Conservation (phyloP, 2,797 vertebrate species). For the Acanthurus tractus region DNA sequence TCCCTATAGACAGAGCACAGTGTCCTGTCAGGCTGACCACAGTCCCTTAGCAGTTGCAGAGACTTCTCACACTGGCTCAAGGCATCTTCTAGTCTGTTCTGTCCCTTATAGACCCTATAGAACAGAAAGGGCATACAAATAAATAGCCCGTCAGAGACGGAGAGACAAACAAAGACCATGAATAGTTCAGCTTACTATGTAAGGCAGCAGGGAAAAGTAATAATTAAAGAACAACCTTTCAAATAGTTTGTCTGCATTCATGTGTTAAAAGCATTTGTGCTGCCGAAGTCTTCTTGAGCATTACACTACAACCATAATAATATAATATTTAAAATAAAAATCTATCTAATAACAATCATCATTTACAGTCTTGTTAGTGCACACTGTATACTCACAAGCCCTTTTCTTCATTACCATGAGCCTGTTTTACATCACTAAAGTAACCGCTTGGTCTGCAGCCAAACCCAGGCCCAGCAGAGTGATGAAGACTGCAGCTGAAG, state of each 20-base stretch:
- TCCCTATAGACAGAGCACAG: slow-evolving; percentile 74
- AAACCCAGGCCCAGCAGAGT: slow-evolving; percentile 26
- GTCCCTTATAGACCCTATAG: slow-evolving; percentile 79
- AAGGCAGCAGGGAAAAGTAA: not conserved
- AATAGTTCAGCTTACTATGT: not conserved
- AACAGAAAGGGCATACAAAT: slow-evolving; percentile 16
- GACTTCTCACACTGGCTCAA: slow-evolving; percentile 79
- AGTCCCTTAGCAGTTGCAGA: slow-evolving; percentile 66
- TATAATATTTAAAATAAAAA: not conserved
- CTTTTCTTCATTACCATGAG: slow-evolving; percentile 22
- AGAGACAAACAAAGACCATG: not conserved
- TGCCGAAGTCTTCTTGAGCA: not conserved
- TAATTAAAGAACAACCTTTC: not conserved
- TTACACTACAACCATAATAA: not conserved
- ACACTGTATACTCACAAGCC: slow-evolving; percentile 6
- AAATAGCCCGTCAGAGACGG: too few species aligned
- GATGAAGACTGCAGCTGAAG: slow-evolving; percentile 34
- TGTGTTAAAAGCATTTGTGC: not conserved
- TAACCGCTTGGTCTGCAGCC: slow-evolving; percentile 26
- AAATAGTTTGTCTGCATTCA: not conserved
- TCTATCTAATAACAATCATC: not conserved
- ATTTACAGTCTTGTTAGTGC: not conserved
- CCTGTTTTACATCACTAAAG: slow-evolving; percentile 33
- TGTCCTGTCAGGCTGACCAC: slow-evolving; percentile 67
- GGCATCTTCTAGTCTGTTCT: slow-evolving; percentile 76